Evolutionary conservation across 2,113 vertebrate genomes (phyloP), one percentile per base, ranked within the genome.

Genomic region (Falcunculus frontatus): DNA sequence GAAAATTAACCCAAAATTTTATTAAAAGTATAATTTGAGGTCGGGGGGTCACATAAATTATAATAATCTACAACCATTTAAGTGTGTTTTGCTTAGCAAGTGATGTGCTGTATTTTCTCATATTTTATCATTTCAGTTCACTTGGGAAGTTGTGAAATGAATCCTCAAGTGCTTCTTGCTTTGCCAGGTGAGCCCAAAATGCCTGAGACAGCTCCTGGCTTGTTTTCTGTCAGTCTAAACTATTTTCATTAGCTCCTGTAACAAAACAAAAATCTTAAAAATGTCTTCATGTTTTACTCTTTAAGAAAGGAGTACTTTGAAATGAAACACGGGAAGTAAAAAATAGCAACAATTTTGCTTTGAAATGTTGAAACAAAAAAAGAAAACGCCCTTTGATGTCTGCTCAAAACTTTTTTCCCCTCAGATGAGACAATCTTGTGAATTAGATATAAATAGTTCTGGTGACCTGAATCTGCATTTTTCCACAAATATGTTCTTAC

Each of bases 381-480:
- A 17, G 13, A 13, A 22, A 3, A 11, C 0, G 0, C 35, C 26
- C 64, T 96, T 95, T 96, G 94, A 95, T 89, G 91, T 93, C 30
- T 88, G 10, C 21, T 88, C 49, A n/a, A 47, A 86, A 65, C 42
- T 42, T n/a, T 16, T 60, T 64, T 74, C 16, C 37, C 27, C 32
- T 84, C 25, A 18, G 69, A 49, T 70, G 50, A 93, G 82, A 6
- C 50, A 76, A 67, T 70, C 72, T 63, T 26, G 64, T 81, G 89
- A 92, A 90, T 93, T 75, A 32, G 86, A 33, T 92, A 95, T 63
- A 93, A 97, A 96, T 95, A 96, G 64, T 75, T 90, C 39, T 44
- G 42, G 29, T 93, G 93, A 81, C 93, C 91, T 84, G 73, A 33
- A 93, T 95, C 68, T 89, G 20, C 68, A 21, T 92, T 95, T 95